phyloP scores from a whole-genome alignment of 1,140 invertebrate species.

The Ceratosolen solmsi region DNA sequence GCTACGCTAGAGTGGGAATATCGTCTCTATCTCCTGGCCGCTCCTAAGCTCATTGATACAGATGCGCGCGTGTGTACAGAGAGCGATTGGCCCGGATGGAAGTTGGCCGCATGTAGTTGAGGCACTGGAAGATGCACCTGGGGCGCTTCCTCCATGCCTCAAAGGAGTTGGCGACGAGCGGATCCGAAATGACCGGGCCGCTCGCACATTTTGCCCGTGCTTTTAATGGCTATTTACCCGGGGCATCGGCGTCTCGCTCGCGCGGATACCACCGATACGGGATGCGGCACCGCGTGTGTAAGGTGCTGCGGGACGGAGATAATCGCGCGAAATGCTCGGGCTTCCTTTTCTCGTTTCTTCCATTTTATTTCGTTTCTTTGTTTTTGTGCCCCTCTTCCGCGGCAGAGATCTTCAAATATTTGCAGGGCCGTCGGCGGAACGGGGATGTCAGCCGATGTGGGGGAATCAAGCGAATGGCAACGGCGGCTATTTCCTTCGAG shows the following conservation, averaged over 20 bases:
- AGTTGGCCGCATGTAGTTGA: background rate
- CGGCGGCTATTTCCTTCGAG: background rate
- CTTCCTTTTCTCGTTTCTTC: background rate
- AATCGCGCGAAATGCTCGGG: conserved; percentile 2
- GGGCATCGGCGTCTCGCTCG: background rate
- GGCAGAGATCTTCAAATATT: background rate
- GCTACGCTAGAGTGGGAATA: too few relatives aligned
- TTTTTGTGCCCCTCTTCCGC: background rate
- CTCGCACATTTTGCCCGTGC: conserved; percentile 1
- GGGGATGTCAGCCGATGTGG: background rate
- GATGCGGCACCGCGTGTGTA: background rate
- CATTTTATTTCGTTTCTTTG: too few relatives aligned
- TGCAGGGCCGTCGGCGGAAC: too few relatives aligned
- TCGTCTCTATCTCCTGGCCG: background rate
- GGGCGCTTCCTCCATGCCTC: conserved; percentile 9
- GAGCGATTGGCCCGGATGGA: background rate
- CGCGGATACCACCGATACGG: background rate
- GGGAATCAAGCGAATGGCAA: too few relatives aligned
- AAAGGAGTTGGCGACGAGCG: background rate
- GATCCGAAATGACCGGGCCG: background rate
- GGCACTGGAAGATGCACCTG: conserved; percentile 36
- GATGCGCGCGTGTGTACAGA: conserved; percentile 16
- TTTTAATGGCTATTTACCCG: conserved; percentile 15
- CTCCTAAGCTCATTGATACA: conserved; percentile 16
- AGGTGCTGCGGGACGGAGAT: background rate